These are phyloP conservation scores for Neomicropteryx cornuta DNA, from an alignment of 1,140 invertebrate genomes.

Conservation along the genomic window DNA sequence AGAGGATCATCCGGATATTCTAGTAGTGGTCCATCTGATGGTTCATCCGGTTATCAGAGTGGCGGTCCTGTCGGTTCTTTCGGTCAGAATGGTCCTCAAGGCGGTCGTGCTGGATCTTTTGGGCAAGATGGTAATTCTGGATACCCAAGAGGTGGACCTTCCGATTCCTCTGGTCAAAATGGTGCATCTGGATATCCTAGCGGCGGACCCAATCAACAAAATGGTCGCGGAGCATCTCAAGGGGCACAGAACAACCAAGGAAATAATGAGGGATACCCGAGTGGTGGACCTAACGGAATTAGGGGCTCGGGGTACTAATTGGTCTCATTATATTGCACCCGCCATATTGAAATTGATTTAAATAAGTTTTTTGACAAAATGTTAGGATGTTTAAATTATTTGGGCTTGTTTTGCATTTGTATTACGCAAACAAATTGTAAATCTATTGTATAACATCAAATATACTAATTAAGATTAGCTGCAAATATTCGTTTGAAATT, in stretches of 20 bases:
- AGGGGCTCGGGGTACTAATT: conserved; percentile 31
- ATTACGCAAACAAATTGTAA: too few species aligned
- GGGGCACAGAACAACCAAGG: not conserved
- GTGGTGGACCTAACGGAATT: conserved; percentile 27
- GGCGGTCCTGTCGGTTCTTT: conserved; percentile 13
- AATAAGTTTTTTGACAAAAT: too few species aligned
- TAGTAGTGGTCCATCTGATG: not conserved
- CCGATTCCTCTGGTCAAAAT: not conserved
- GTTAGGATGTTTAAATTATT: too few species aligned
- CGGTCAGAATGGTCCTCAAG: conserved; percentile 5
- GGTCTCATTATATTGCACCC: too few species aligned
- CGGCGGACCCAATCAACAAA: too few species aligned
- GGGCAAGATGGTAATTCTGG: not conserved
- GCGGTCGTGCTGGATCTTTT: conserved; percentile 1
- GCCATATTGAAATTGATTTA: too few species aligned
- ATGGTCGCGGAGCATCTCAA: too few species aligned
- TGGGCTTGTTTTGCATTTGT: too few species aligned
- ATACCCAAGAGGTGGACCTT: not conserved
- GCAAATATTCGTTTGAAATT: too few species aligned
- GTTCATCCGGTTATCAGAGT: conserved; percentile 15
- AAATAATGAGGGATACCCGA: conserved; percentile 25
- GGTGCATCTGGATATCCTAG: not conserved
- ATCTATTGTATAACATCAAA: too few species aligned
- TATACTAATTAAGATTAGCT: too few species aligned
- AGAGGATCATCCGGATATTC: not conserved